phyloP scores from a whole-genome alignment of 2,888 invertebrate genomes.

The Drosophila pseudotakahashii region DNA sequence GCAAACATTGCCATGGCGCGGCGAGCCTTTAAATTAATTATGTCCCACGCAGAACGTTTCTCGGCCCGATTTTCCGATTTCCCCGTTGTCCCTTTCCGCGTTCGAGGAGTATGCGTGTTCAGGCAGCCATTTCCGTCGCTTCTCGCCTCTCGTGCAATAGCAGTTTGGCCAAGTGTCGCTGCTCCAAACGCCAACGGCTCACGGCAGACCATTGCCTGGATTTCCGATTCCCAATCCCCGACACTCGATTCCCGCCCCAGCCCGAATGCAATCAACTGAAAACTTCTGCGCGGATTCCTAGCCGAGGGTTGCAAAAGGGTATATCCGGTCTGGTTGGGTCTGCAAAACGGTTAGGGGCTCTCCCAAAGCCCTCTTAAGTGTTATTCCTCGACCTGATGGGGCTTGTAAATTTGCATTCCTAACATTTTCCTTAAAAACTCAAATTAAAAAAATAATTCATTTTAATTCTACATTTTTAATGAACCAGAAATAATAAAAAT shows the following conservation, averaged over 20 bases:
- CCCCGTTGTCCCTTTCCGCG: neutral
- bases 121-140: constrained; percentile 32
- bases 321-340: constrained; percentile 2
- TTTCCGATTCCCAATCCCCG: constrained; percentile 4
- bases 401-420: constrained; percentile 1
- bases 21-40: constrained; percentile 72
- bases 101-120: constrained; percentile 31
- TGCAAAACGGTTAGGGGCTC: neutral
- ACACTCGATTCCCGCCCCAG: constrained; percentile 3
- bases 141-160: constrained; percentile 17
- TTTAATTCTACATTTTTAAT: too few species aligned
- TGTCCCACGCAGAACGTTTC: constrained; percentile 43
- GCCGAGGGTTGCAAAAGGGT: constrained; percentile 3
- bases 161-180: constrained; percentile 21
- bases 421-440: neutral
- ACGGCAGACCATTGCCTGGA: constrained; percentile 7
- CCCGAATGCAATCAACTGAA: constrained; percentile 47
- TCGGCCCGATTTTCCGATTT: neutral
- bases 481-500: too few species aligned
- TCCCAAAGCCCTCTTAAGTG: neutral
- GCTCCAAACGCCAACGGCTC: constrained; percentile 10
- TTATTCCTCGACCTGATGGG: neutral
- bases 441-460: neutral
- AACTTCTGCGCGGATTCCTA: constrained; percentile 23
- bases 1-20: constrained; percentile 60